These are phyloP conservation scores for Lycophotia porphyrea DNA, from an alignment of 2,888 invertebrate species.

Conservation along the genomic window DNA sequence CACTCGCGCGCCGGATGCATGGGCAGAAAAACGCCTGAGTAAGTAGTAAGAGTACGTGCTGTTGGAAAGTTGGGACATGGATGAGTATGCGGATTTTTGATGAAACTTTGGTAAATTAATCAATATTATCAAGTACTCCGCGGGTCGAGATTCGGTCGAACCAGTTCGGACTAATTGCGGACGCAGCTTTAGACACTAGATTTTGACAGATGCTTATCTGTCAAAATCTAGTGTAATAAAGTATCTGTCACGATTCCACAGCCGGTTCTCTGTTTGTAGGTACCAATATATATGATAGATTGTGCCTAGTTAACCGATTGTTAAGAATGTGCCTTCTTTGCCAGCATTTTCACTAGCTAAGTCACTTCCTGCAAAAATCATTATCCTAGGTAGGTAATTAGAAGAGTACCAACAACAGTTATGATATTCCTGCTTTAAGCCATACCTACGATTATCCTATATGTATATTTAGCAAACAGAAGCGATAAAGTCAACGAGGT, in stretches of 20 bases:
- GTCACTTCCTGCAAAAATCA: background rate
- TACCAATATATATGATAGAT: background rate
- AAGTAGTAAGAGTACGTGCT: slow-evolving; percentile 59
- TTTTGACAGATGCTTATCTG: background rate
- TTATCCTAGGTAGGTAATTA: background rate
- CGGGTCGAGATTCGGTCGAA: background rate
- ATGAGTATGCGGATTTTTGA: background rate
- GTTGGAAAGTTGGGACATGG: slow-evolving; percentile 55
- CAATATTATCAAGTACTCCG: background rate
- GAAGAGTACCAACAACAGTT: background rate
- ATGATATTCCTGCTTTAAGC: background rate
- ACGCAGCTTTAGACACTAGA: background rate
- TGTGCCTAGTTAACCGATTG: background rate
- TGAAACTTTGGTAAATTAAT: background rate
- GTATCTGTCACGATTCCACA: background rate
- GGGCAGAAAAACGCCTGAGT: slow-evolving; percentile 72
- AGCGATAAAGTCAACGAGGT: no score
- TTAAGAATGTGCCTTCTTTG: background rate
- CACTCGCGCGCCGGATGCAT: slow-evolving; percentile 85
- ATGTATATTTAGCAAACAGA: no score
- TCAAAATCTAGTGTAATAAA: no score
- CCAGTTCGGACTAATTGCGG: background rate
- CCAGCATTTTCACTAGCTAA: background rate
- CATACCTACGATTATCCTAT: background rate
- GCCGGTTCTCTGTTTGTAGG: background rate